These are phyloP conservation scores for Volucella bombylans DNA, from an alignment of 2,888 invertebrate species.

Conservation along the genomic window DNA sequence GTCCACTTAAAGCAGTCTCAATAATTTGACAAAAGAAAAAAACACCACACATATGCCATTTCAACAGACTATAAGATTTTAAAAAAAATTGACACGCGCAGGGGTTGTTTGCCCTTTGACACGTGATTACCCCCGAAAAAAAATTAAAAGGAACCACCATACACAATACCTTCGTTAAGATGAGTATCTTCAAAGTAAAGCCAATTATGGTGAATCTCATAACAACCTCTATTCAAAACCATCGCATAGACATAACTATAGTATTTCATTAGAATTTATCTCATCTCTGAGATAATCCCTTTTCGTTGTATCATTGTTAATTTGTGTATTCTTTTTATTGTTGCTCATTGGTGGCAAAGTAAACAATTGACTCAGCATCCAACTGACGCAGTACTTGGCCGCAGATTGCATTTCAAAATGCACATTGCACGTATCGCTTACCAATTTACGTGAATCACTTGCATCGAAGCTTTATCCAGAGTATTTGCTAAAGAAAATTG, in stretches of 20 bases:
- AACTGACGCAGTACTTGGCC: slow-evolving; percentile 20
- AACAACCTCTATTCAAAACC: slow-evolving; percentile 62
- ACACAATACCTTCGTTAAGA: slow-evolving; percentile 71
- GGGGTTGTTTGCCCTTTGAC: slow-evolving; percentile 52
- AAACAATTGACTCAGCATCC: slow-evolving; percentile 36
- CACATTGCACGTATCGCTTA: slow-evolving; percentile 5
- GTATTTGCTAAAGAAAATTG: background rate
- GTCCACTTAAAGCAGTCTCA: too few species aligned
- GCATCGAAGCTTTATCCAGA: slow-evolving; percentile 22
- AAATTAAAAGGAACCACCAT: background rate
- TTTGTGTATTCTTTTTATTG: slow-evolving; percentile 35
- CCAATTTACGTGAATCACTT: slow-evolving; percentile 22
- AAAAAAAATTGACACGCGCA: slow-evolving; percentile 8
- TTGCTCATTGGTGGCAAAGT: slow-evolving; percentile 39
- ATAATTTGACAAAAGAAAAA: background rate
- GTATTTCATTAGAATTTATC: slow-evolving; percentile 46
- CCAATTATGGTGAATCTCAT: slow-evolving; percentile 66
- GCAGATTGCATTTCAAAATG: slow-evolving; percentile 28
- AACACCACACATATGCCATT: background rate
- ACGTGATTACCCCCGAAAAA: slow-evolving; percentile 42
- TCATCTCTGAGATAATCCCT: slow-evolving; percentile 36
- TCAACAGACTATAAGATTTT: background rate
- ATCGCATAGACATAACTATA: background rate
- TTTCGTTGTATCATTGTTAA: slow-evolving; percentile 44
- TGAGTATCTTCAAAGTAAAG: slow-evolving; percentile 62